phyloP scores from a whole-genome alignment of 2,888 invertebrate genomes.

The Magallana nippona region DNA sequence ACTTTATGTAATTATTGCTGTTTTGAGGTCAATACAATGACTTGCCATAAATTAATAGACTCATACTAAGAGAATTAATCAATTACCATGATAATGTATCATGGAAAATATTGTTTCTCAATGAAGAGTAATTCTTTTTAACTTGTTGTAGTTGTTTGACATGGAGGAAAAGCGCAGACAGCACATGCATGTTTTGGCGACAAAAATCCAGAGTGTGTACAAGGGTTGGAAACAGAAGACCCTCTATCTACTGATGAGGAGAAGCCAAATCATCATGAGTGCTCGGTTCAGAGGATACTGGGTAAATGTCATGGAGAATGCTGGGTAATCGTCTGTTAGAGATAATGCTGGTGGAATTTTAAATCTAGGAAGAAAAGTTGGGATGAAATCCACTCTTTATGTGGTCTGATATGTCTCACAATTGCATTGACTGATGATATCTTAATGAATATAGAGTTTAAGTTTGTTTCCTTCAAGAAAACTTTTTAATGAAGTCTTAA shows the following conservation, averaged over 20 bases:
- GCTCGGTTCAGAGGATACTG: constrained; percentile 88
- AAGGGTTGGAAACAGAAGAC: constrained; percentile 85
- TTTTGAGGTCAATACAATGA: no score
- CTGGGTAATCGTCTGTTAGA: background rate
- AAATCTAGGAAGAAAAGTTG: no score
- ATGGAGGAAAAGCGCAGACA: constrained; percentile 89
- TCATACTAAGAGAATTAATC: no score
- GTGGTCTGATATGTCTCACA: no score
- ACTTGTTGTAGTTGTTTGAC: constrained; percentile 85
- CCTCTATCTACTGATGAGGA: constrained; percentile 84
- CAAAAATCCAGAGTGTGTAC: constrained; percentile 87
- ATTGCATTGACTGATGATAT: no score
- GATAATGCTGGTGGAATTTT: background rate
- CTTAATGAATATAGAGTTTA: no score
- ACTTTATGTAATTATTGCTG: no score
- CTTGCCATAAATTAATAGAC: no score
- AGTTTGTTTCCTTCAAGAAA: no score
- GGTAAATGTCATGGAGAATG: constrained; percentile 81
- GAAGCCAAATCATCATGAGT: constrained; percentile 86
- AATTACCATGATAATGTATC: no score
- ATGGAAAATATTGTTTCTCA: background rate
- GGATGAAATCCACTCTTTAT: no score
- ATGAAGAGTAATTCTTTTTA: background rate
- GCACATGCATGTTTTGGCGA: constrained; percentile 87
- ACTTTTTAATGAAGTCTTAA: no score